Evolutionary conservation across 1,140 invertebrate genomes (phyloP), one percentile per base, ranked within the genome.

Genomic region (Meloidogyne chitwoodi): DNA sequence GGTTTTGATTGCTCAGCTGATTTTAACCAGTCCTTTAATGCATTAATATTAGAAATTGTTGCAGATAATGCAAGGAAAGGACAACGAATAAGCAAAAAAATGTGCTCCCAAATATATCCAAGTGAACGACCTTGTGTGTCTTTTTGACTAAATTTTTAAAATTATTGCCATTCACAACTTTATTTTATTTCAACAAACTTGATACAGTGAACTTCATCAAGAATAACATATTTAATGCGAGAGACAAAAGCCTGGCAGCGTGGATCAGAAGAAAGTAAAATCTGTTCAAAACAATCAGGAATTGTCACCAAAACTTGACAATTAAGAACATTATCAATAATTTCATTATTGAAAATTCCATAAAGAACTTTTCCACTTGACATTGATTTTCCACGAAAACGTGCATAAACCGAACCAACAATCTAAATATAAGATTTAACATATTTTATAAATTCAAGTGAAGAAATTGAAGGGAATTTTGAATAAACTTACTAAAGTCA

Each of bases 191-290:
- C 8, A 19, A 34, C 64, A 14, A 61, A 81, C 79, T 82, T 83
- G n/a, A 86, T 86, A 34, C 79, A 86, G 66, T 86, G 85, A 67
- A 86, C 85, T 80, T 86, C 85, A 69, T 86, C 85, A 29, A 86
- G 83, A 69, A 86, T 83, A 14, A 86, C 85, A 67, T 86, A 86
- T 74, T 83, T 83, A 61, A 86, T 84, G 8, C 84, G 82, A 1
- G 80, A 78, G 26, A 85, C 78, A 71, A 87, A 83, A 27, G 80
- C 67, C 64, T 87, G 85, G 34, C 83, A 74, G 10, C 72, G 69
- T 12, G 77, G 80, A 74, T 84, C 81, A 26, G 86, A 77, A 3
- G 84, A 86, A 2, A 86, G 67, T 6, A 86, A 68, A 69, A 86
- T 66, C 29, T 75, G 68, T 61, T 86, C 86, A 22, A 86, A 73